Percentiles rank a stretch among this genome's conserved stretches.
Conservation (phyloP, 2,888 invertebrate genomes). For the Acrobasis repandana region DNA sequence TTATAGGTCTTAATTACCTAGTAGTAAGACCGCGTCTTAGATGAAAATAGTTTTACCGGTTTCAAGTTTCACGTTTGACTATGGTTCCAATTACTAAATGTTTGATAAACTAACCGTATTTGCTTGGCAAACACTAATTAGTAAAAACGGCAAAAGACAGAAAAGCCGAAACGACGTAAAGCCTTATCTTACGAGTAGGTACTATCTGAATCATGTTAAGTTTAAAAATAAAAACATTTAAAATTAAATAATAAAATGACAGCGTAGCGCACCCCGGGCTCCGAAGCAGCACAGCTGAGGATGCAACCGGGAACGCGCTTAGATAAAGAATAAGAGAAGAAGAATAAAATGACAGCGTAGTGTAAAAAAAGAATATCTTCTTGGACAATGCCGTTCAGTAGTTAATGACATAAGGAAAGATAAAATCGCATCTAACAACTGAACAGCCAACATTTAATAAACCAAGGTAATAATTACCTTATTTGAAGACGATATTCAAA, state of each 20-base stretch:
- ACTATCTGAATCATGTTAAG: background rate
- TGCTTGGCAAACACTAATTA: slow-evolving; percentile 7
- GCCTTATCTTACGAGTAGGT: background rate
- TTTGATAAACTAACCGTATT: slow-evolving; percentile 1
- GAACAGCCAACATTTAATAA: background rate
- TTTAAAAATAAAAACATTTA: too few relatives aligned
- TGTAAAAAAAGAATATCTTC: too few relatives aligned
- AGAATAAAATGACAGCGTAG: too few relatives aligned
- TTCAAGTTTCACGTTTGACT: background rate
- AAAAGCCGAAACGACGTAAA: background rate
- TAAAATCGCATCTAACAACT: background rate
- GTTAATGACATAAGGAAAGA: too few relatives aligned
- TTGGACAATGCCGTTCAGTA: too few relatives aligned
- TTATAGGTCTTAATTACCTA: too few relatives aligned
- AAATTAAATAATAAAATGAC: too few relatives aligned
- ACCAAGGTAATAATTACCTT: background rate
- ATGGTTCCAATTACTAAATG: slow-evolving; percentile 2
- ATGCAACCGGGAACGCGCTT: too few relatives aligned
- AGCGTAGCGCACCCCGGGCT: too few relatives aligned
- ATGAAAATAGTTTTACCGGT: background rate
- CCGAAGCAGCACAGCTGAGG: too few relatives aligned
- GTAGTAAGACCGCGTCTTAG: background rate
- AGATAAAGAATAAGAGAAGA: too few relatives aligned
- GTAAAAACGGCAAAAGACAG: slow-evolving; percentile 8
- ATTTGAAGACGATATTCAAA: background rate